Conservation (phyloP, 2,797 vertebrate species). For the Neostethus bicornis region DNA sequence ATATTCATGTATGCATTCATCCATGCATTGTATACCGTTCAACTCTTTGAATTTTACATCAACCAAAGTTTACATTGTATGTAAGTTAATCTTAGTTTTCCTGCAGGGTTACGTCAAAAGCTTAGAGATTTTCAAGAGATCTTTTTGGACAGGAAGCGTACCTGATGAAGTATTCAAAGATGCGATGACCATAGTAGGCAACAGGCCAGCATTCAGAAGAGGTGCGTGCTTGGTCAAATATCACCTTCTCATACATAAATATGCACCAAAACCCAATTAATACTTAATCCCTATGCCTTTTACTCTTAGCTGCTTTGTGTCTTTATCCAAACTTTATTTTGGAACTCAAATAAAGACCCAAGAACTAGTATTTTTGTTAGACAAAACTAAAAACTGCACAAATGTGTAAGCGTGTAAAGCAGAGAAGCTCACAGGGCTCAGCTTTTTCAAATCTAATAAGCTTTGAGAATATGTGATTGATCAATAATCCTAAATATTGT, state of each 20-base stretch:
- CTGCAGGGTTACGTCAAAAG: neutral
- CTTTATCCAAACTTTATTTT: constrained; percentile 37
- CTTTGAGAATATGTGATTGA: no score
- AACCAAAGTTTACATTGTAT: neutral
- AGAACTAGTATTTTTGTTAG: no score
- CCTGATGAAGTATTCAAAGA: constrained; percentile 29
- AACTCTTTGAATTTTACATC: neutral
- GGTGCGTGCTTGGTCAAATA: constrained; percentile 69
- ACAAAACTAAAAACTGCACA: no score
- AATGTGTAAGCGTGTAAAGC: no score
- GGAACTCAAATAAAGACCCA: no score
- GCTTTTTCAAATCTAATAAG: no score
- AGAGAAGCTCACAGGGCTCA: no score
- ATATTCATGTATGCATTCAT: no score
- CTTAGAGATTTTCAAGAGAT: neutral
- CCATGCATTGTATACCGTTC: neutral
- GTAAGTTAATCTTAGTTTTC: neutral
- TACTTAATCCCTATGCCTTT: constrained; percentile 64
- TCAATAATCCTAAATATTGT: no score
- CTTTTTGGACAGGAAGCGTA: neutral
- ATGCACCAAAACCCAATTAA: constrained; percentile 59
- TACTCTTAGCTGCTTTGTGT: constrained; percentile 43
- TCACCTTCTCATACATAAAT: constrained; percentile 76
- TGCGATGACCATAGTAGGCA: constrained; percentile 41
- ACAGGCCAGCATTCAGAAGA: constrained; percentile 43